Evolutionary conservation across 2,113 vertebrate genomes (phyloP).

Genomic region (Gallinago media): DNA sequence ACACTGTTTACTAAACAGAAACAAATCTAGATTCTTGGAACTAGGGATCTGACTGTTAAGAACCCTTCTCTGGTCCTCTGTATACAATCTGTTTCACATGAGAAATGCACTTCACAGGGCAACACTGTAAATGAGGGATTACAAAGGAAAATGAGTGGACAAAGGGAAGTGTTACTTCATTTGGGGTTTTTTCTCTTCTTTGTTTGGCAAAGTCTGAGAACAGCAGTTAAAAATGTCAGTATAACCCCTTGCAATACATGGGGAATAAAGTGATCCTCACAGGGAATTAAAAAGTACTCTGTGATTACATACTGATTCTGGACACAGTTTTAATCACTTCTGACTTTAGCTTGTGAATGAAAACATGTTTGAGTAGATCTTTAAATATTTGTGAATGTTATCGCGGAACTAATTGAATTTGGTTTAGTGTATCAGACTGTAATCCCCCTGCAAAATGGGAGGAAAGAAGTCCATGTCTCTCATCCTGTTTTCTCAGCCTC

Average conservation of each 20-base stretch:
- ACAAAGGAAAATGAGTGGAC: neutral
- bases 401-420: neutral
- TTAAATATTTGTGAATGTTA: neutral
- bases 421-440: neutral
- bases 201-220: neutral
- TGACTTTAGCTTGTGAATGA: neutral
- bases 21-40: conserved; percentile 57
- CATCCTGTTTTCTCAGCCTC: neutral
- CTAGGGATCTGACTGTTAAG: neutral
- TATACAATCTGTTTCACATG: conserved; percentile 5
- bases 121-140: neutral
- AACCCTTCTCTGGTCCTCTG: neutral
- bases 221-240: neutral
- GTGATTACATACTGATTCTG: neutral
- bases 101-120: neutral
- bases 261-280: neutral
- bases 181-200: neutral
- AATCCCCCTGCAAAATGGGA: neutral
- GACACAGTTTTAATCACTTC: neutral
- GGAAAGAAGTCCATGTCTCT: neutral
- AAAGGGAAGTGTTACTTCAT: neutral
- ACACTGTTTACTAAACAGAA: conserved; percentile 73
- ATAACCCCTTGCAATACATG: neutral
- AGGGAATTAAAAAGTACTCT: neutral
- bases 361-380: neutral